Conservation (phyloP, 2,888 invertebrate species). For the Platerodrilus igneus region DNA sequence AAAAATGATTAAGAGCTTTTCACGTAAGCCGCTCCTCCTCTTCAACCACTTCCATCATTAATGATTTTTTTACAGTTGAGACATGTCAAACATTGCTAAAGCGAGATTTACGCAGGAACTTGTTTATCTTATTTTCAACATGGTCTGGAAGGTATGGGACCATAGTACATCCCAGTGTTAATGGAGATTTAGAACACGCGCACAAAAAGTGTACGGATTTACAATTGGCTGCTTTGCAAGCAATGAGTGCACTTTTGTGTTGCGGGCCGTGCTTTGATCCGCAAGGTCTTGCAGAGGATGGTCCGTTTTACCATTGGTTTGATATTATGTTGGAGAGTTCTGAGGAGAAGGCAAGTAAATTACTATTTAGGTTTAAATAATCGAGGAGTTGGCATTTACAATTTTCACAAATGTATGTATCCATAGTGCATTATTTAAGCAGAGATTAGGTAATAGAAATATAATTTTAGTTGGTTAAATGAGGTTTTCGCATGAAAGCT, state of each 20-base stretch:
- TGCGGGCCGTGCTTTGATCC: constrained; percentile 94
- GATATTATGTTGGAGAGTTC: constrained; percentile 83
- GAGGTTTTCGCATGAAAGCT: too few species aligned
- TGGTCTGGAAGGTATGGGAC: constrained; percentile 90
- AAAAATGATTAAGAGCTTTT: constrained; percentile 90
- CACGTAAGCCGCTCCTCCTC: too few species aligned
- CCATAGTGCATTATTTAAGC: too few species aligned
- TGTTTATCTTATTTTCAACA: constrained; percentile 87
- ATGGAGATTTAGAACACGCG: constrained; percentile 27
- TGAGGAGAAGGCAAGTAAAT: constrained; percentile 73
- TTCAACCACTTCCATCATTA: too few species aligned
- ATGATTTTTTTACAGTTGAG: constrained; percentile 66
- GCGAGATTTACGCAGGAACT: constrained; percentile 76
- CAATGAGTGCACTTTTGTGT: constrained; percentile 93
- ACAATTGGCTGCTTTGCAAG: constrained; percentile 59
- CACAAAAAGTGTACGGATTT: constrained; percentile 47
- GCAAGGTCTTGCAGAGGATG: constrained; percentile 80
- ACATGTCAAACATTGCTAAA: constrained; percentile 79
- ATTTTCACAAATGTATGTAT: too few species aligned
- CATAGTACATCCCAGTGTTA: constrained; percentile 50
- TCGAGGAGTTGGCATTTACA: too few species aligned
- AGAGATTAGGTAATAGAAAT: too few species aligned
- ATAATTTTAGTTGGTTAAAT: too few species aligned
- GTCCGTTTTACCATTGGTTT: constrained; percentile 90
- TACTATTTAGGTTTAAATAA: too few species aligned